Base-by-base conservation (phyloP, 2,113 vertebrate genomes). In the Tragelaphus scriptus region DNA sequence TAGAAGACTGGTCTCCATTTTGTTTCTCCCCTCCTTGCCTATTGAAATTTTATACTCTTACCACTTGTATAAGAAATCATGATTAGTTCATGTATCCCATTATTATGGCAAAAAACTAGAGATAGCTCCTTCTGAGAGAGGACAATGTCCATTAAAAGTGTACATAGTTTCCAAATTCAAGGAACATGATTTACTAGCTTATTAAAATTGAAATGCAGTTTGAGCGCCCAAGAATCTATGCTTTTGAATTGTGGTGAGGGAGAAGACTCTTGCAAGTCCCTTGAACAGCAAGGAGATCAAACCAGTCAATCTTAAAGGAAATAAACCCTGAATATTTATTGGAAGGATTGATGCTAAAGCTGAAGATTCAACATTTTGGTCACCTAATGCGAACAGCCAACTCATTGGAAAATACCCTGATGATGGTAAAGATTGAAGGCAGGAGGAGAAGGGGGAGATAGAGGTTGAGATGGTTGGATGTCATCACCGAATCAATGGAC, bases 21-120 rank as follows among this genome's bases (percentile, higher is more conserved):
- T 97, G 44, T 85, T 95, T 89, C 30, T 71, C 49, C 15, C 15
- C 2, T 14, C 3, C 12, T 47, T 51, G 21, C 63, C 23, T 49
- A 93, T 94, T 90, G 95, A 97, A 96, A 85, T 97, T 97, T 97
- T 95, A 95, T 81, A 30, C 51, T 84, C 36, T 88, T 93, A 68
- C 53, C 32, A n/a, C 63, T 85, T 84, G 14, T 56, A 16, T 53
- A 95, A 97, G 85, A 93, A 96, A 92, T 49, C n/a, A 75, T 85
- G 47, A n/a, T 90, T 90, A 36, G 86, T 58, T 96, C 77, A 81
- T 7, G 3, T 77, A 81, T 85, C 4, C 26, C 19, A 51, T 85
- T 79, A 86, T 94, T 71, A 84, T 40, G 59, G 55, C 47, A 87
- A 94, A 95, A 86, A 26, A 32, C 58, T 71, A 65, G 28, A 93